Base-by-base conservation (phyloP, 2,888 invertebrate genomes). In the Conomelus anceps region DNA sequence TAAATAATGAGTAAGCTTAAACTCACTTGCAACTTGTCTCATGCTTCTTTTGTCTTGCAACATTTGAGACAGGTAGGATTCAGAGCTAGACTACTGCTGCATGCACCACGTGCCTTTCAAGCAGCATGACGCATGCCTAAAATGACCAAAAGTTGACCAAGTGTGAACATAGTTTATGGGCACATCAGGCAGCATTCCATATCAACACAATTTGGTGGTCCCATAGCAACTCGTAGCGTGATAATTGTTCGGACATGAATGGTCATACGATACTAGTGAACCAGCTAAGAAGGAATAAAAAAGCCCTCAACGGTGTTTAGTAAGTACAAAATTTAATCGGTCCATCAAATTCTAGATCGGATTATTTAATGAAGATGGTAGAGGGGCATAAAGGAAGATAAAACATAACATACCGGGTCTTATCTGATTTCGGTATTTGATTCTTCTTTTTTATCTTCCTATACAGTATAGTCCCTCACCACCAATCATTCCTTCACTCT, bases 401-500 rank as follows among this genome's bases (percentile, higher is more conserved):
- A n/a, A 63, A 7, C 13, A 26, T 26, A 26, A 26, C 20, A 13
- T n/a, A n/a, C n/a, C n/a, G 63, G 63, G n/a, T 63, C 63, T 63
- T 63, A 63, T 85, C 22, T 88, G 23, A n/a, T 24, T 88, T n/a
- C n/a, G n/a, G n/a, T n/a, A n/a, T 22, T 88, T 63, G 7, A 22
- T 88, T 13, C 84, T 24, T 22, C 85, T 26, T 84, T 24, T 85
- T 26, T 89, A 23, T 88, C 88, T 85, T 85, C 24, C 89, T 23
- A 22, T n/a, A 24, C 17, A 22, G 23, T 84, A 24, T 22, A 22
- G 23, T 84, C 23, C 84, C 84, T 84, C 34, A 85, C 20, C 34
- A 63, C 29, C 17, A 26, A 22, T n/a, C 26, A n/a, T 22, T 63
- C 7, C 63, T 63, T n/a, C 63, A 4, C n/a, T 63, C 1, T 63